These are phyloP conservation scores for Bothrops jararaca DNA, from an alignment of 2,113 vertebrate species.

Conservation along the genomic window DNA sequence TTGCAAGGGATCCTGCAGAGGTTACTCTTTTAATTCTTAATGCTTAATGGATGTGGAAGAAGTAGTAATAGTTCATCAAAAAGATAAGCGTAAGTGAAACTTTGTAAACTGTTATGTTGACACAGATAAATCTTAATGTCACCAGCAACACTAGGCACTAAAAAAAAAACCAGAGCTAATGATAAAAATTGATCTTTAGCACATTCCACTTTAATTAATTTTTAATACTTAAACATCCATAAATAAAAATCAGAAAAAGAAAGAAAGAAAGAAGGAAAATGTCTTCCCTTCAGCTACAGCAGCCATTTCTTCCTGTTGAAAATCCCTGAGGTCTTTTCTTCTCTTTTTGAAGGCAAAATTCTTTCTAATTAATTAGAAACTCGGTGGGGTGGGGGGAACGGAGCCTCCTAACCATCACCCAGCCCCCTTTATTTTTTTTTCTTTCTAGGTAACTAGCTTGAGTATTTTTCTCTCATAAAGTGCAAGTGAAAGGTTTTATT, in stretches of 20 bases:
- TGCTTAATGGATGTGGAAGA: too few relatives aligned
- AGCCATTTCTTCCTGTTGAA: constrained; percentile 68
- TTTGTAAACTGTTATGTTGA: constrained; percentile 37
- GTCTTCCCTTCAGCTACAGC: constrained; percentile 59
- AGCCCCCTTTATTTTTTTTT: not conserved
- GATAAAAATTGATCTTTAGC: constrained; percentile 59
- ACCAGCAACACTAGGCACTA: constrained; percentile 48
- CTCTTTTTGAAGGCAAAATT: constrained; percentile 67
- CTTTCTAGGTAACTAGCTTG: not conserved
- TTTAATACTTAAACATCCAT: constrained; percentile 62
- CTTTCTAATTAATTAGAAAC: constrained; percentile 71
- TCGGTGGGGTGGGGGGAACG: constrained; percentile 27
- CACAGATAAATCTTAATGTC: constrained; percentile 57
- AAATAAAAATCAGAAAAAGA: not conserved
- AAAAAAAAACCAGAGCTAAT: constrained; percentile 57
- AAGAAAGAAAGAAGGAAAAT: constrained; percentile 8
- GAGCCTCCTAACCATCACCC: not conserved
- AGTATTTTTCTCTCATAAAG: not conserved
- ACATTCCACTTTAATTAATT: constrained; percentile 64
- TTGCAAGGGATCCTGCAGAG: too few relatives aligned
- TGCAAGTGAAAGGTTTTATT: constrained; percentile 6
- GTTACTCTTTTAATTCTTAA: too few relatives aligned
- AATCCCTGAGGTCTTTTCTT: constrained; percentile 62
- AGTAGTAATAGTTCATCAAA: not conserved
- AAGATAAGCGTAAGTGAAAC: constrained; percentile 5